Conservation (phyloP, 1,140 invertebrate genomes). For the Musca vetustissima region DNA sequence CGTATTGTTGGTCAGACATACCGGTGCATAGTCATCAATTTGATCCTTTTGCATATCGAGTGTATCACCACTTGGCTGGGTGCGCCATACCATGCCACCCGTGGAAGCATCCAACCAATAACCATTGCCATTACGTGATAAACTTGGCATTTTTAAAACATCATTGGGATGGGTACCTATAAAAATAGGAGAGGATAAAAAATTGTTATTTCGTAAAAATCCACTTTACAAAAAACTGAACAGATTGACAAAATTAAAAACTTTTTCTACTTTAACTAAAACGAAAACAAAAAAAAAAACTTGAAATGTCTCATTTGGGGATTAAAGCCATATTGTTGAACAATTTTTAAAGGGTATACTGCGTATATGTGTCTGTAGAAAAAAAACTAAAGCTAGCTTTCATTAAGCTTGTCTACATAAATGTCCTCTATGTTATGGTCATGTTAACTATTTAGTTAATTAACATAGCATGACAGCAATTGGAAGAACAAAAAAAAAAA, state of each 20-base stretch:
- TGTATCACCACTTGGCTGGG: slow-evolving; percentile 48
- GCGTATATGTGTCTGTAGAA: too few relatives aligned
- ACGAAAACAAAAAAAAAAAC: not conserved
- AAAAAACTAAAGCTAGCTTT: slow-evolving; percentile 6
- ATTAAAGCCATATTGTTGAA: too few relatives aligned
- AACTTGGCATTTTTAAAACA: slow-evolving; percentile 55
- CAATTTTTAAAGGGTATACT: too few relatives aligned
- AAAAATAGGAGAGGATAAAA: slow-evolving; percentile 25
- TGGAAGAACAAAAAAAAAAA: not conserved
- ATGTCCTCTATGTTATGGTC: slow-evolving; percentile 7
- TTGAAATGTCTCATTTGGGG: too few relatives aligned
- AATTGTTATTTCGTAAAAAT: slow-evolving; percentile 1
- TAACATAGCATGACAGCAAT: slow-evolving; percentile 12
- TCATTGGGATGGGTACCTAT: slow-evolving; percentile 52
- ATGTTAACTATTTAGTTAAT: slow-evolving; percentile 25
- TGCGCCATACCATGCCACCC: slow-evolving; percentile 55
- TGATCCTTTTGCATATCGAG: slow-evolving; percentile 56
- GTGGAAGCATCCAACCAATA: slow-evolving; percentile 55
- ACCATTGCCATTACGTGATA: slow-evolving; percentile 53
- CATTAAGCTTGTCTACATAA: slow-evolving; percentile 2
- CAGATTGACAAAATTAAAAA: not conserved
- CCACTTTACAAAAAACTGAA: slow-evolving; percentile 7
- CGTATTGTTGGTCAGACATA: slow-evolving; percentile 36
- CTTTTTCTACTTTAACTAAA: not conserved
- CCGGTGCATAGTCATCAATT: slow-evolving; percentile 54